These are phyloP conservation scores for Siniperca knerii DNA, from an alignment of 2,113 vertebrate species.

Conservation along the genomic window DNA sequence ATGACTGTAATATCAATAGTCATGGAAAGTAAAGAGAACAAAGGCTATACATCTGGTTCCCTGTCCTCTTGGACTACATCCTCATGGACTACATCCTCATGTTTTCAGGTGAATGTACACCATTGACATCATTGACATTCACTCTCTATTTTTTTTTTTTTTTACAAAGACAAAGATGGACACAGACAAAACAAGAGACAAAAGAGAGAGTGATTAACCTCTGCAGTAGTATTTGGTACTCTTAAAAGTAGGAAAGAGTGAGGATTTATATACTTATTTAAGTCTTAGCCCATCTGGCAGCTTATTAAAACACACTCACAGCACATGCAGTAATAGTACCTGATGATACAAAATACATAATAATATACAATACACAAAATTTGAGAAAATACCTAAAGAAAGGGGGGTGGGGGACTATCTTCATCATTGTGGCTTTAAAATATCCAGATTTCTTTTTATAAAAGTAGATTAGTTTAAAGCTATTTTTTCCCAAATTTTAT, in stretches of 20 bases:
- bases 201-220: conserved; percentile 3
- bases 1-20: conserved; percentile 50
- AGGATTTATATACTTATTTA: background rate
- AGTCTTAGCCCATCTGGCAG: background rate
- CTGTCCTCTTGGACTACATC: background rate
- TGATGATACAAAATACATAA: background rate
- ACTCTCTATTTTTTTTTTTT: background rate
- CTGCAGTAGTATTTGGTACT: background rate
- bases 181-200: background rate
- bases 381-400: background rate
- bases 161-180: background rate
- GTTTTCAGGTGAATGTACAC: conserved; percentile 28
- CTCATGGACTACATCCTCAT: conserved; percentile 11
- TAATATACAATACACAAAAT: background rate
- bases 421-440: background rate
- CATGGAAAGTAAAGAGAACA: conserved; percentile 41
- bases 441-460: background rate
- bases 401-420: too few relatives aligned
- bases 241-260: background rate
- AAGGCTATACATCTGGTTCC: conserved; percentile 32
- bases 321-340: background rate
- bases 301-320: background rate
- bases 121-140: background rate
- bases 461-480: background rate
- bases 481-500: background rate